A percentile compares a stretch with the other conserved stretches of the same genome.
Evolutionary conservation across 2,113 vertebrate genomes (phyloP).

Genomic region (Sinocyclocheilus anophthalmus): DNA sequence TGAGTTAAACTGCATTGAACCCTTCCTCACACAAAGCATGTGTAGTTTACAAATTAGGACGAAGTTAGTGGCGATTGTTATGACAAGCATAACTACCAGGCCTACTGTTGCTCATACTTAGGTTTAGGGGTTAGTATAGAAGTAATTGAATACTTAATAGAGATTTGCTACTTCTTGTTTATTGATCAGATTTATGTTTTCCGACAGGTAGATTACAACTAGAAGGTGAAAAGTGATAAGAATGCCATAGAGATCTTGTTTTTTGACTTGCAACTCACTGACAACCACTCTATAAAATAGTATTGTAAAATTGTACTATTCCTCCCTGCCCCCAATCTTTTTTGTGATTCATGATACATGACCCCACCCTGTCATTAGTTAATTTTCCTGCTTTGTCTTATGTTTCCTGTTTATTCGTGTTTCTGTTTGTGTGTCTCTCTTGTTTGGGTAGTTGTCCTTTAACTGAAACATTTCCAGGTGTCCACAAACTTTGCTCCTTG

Average conservation of each 20-base stretch:
- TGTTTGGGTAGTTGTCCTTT: neutral
- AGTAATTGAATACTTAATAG: neutral
- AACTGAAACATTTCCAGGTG: neutral
- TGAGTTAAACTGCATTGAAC: constrained; percentile 77
- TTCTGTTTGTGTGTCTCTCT: neutral
- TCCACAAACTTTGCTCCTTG: neutral
- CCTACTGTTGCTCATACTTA: neutral
- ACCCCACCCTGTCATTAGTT: constrained; percentile 1
- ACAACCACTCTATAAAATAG: neutral
- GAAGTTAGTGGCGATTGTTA: neutral
- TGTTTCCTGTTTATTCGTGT: neutral
- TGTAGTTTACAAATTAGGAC: neutral
- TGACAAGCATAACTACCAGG: neutral
- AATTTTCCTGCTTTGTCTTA: neutral
- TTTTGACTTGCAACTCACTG: no score
- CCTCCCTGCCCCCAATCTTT: neutral
- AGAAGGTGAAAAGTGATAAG: neutral
- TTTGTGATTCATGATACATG: no score
- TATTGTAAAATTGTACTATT: neutral
- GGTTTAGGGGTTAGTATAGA: neutral
- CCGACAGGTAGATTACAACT: neutral
- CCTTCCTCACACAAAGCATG: neutral
- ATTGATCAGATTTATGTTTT: neutral
- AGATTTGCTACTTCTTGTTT: neutral
- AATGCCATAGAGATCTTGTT: neutral